These are phyloP conservation scores for Colius striatus DNA, from an alignment of 2,113 vertebrate genomes.

Conservation along the genomic window DNA sequence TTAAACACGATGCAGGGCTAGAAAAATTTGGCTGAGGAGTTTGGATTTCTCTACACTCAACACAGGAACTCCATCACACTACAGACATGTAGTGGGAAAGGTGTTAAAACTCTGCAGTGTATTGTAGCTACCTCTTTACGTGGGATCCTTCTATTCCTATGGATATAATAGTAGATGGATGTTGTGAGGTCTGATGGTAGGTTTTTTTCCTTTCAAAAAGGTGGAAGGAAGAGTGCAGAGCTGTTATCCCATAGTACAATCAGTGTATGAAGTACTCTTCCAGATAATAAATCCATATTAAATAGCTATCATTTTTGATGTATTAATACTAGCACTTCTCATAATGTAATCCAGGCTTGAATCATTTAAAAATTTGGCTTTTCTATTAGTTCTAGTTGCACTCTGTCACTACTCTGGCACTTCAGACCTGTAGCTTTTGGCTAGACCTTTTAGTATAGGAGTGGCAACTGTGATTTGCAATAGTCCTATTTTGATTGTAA, in stretches of 20 bases:
- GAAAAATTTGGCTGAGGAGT: neutral
- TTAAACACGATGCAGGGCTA: neutral
- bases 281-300: conserved; percentile 16
- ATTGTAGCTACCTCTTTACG: neutral
- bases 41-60: neutral
- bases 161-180: neutral
- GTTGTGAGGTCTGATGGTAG: neutral
- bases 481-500: neutral
- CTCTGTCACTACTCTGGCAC: neutral
- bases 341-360: neutral
- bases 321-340: neutral
- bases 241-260: conserved; percentile 21
- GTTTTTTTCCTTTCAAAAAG: neutral
- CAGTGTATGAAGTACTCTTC: neutral
- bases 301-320: neutral
- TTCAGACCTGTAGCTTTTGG: neutral
- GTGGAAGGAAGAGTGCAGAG: conserved; percentile 8
- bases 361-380: neutral
- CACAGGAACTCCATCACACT: neutral
- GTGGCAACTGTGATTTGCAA: neutral
- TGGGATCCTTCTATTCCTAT: neutral
- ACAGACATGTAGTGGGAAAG: neutral
- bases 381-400: neutral
- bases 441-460: neutral
- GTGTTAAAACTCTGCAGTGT: neutral